These are phyloP conservation scores for Chloromyia formosa DNA, from an alignment of 2,888 invertebrate species.

Conservation along the genomic window DNA sequence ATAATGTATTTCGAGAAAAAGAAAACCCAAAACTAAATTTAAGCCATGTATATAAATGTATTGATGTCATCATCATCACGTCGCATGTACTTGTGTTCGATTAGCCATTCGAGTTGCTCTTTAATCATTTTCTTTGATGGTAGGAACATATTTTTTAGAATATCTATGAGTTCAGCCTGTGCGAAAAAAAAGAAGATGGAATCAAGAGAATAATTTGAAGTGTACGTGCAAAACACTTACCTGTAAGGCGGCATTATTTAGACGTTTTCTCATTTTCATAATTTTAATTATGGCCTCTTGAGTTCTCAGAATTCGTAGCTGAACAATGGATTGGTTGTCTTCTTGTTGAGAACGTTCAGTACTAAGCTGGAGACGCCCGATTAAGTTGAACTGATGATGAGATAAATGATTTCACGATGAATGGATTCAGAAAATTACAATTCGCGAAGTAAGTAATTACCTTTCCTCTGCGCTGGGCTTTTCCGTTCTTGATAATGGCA, in stretches of 20 bases:
- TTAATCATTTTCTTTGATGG: conserved; percentile 99
- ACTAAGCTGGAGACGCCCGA: conserved; percentile 93
- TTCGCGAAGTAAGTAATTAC: conserved; percentile 56
- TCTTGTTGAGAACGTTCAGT: conserved; percentile 96
- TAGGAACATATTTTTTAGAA: conserved; percentile 98
- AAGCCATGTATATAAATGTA: conserved; percentile 98
- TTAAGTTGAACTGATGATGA: conserved; percentile 78
- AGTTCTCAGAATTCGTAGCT: conserved; percentile 89
- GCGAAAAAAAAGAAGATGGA: not conserved
- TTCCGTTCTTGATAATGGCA: conserved; percentile 92
- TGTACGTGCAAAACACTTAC: conserved; percentile 63
- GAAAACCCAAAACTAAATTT: not conserved
- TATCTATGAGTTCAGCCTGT: conserved; percentile 93
- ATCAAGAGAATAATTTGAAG: conserved; percentile 2
- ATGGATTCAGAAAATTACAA: not conserved
- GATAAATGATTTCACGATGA: too few species aligned
- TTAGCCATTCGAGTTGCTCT: conserved; percentile 99
- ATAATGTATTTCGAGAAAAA: not conserved
- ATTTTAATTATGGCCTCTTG: conserved; percentile 99
- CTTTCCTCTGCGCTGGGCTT: conserved; percentile 93
- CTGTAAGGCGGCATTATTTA: conserved; percentile 94
- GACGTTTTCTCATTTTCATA: conserved; percentile 95
- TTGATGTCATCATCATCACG: conserved; percentile 98
- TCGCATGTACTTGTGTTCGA: conserved; percentile 97
- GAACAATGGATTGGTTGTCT: conserved; percentile 98